Base-by-base conservation (phyloP, 1,140 invertebrate genomes). In the Sminthurinus signatus region DNA sequence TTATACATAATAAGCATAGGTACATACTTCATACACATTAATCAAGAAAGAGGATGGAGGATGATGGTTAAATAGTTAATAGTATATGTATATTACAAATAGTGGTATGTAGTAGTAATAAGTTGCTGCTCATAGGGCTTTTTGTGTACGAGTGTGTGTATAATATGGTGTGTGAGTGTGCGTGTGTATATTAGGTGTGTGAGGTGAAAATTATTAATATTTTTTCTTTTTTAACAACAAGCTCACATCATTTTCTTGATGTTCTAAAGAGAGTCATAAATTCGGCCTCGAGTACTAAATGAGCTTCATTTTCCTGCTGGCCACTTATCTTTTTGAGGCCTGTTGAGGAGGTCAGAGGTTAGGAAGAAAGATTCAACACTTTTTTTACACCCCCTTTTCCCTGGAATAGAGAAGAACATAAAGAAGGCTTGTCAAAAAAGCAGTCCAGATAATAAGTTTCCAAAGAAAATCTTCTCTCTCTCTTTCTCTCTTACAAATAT, bases 331-430 rank as follows among this genome's bases (percentile, higher is more conserved):
- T 66, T 62, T 66, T 56, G 58, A 66, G 46, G 60, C 59, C 59
- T 66, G 14, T 12, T 29, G 36, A 27, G 31, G 55, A 23, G 64
- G 64, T 59, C 62, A 59, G 62, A 27, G 48, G 64, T 52, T 61
- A 52, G 58, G 51, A 36, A 25, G 42, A 60, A 65, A 62, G 64
- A 66, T 66, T 66, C 64, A 66, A 66, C 64, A 62, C 60, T 66
- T 66, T 61, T 61, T 61, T 52, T 27, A 52, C 50, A 48, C 29
- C 51, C 51, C 28, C 25, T 27, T 19, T n/a, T 8, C 19, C 21
- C 21, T 19, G 5, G n/a, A 10, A 17, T 46, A 46, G 19, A 36
- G 25, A 8, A 39, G 36, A 44, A 59, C 51, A 55, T 62, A 62
- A 62, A 55, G 43, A 32, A 48, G 31, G 28, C 54, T 58, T 64